Conservation (phyloP, 1,140 invertebrate species). For the Drosophila pandora region DNA sequence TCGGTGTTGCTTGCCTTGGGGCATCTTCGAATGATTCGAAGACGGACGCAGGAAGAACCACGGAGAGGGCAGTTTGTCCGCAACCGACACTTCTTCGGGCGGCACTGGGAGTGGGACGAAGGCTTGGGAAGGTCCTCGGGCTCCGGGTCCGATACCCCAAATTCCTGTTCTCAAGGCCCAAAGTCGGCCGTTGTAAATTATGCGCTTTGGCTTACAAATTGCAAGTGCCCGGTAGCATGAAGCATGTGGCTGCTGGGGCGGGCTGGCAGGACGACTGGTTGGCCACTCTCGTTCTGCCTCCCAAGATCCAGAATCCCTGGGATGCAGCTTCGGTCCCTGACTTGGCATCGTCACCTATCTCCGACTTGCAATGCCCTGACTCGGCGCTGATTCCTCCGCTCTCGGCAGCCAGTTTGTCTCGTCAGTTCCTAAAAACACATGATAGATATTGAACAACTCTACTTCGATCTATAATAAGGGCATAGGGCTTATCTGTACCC, state of each 20-base stretch:
- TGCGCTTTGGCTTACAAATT: slow-evolving; percentile 81
- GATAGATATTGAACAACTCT: too few relatives aligned
- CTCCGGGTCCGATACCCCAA: neutral
- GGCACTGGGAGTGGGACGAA: slow-evolving; percentile 8
- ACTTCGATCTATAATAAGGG: too few relatives aligned
- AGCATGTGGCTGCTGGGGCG: slow-evolving; percentile 63
- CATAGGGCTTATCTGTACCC: too few relatives aligned
- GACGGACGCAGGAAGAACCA: neutral
- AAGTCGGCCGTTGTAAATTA: slow-evolving; percentile 69
- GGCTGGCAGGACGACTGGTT: neutral
- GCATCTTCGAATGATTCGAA: slow-evolving; percentile 12
- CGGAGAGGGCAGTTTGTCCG: neutral
- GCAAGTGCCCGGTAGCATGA: slow-evolving; percentile 66
- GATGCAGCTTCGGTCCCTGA: slow-evolving; percentile 27
- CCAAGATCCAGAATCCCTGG: neutral
- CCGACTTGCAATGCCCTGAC: neutral
- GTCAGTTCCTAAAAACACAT: too few relatives aligned
- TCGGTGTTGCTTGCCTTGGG: slow-evolving; percentile 16
- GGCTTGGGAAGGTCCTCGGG: neutral
- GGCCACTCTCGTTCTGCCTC: neutral
- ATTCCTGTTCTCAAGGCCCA: neutral
- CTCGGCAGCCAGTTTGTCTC: too few relatives aligned
- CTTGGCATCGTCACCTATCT: slow-evolving; percentile 33
- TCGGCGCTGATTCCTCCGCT: neutral
- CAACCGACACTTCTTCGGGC: slow-evolving; percentile 41